Evolutionary conservation across 2,113 vertebrate genomes (phyloP), one percentile per base, ranked within the genome.

Genomic region (Scartelaos histophorus): DNA sequence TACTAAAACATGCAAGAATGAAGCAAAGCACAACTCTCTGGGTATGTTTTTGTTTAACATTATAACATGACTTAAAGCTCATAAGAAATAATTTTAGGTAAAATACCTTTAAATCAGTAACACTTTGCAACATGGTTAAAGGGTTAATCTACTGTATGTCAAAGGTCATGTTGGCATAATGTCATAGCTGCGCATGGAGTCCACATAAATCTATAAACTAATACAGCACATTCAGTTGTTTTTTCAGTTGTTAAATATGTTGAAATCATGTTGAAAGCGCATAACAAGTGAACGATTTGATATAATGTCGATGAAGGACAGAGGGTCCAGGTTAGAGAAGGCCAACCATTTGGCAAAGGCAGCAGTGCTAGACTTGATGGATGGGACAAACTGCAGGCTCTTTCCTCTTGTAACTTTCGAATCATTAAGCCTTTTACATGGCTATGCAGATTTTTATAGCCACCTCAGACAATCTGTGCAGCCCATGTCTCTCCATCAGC

Each of bases 361-460:
- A 9, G 22, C 70, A 85, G 92, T 87, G 80, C 87, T 91, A 83
- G 87, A 93, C 82, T 88, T 93, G 93, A 93, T 92, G 91, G 85
- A 94, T 91, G 88, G 85, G 84, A 83, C 83, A 80, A 84, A 86
- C 79, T 84, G 73, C 74, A 66, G 75, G 77, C 90, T 88, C 91
- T 92, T 88, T 87, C 89, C 90, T 85, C 91, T 82, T 92, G 92
- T 93, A 93, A 93, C 91, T 92, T 92, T 90, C 78, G 93, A 93
- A 93, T 94, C 90, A 94, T 94, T 92, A 93, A 93, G 91, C 92
- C 86, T 92, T 88, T 91, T 91, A 90, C 85, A 91, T 78, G 82
- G 78, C 81, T 84, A 91, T 87, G 86, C 82, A 86, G 89, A 89
- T 90, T 91, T 92, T 91, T 90, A 94, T 85, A 46, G 86, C 88